A percentile compares a stretch with the other conserved stretches of the same genome.
Evolutionary conservation across 2,113 vertebrate species (phyloP).

Genomic region (Patagioenas fasciata): DNA sequence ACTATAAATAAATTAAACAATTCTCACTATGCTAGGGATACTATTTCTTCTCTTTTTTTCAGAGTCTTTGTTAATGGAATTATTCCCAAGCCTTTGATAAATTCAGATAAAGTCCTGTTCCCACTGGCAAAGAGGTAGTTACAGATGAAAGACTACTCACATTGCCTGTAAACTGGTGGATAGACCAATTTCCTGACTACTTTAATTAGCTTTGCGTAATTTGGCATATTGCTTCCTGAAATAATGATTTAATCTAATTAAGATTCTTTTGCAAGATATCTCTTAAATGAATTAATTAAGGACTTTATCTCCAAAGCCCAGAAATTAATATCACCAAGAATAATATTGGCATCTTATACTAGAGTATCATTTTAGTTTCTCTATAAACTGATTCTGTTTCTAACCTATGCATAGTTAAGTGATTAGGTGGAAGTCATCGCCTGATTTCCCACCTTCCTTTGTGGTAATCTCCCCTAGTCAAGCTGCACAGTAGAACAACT

Average conservation of each 20-base stretch:
- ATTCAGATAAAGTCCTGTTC: conserved; percentile 29
- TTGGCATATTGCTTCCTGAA: conserved; percentile 49
- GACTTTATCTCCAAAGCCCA: conserved; percentile 20
- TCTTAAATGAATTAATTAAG: conserved; percentile 53
- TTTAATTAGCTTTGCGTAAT: conserved; percentile 9
- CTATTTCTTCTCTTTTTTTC: background rate
- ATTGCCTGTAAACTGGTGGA: background rate
- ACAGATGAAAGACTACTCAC: conserved; percentile 26
- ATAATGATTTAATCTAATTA: conserved; percentile 62
- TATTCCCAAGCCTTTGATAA: background rate
- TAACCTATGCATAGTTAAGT: background rate
- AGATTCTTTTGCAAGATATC: conserved; percentile 4
- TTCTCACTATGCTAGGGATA: background rate
- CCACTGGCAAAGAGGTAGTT: conserved; percentile 15
- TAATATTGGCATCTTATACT: background rate
- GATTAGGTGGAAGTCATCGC: background rate
- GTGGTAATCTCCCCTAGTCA: background rate
- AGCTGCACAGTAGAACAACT: background rate
- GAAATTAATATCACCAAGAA: conserved; percentile 30
- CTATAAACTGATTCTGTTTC: background rate
- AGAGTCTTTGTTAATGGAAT: background rate
- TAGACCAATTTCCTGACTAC: conserved; percentile 8
- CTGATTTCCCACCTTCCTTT: background rate
- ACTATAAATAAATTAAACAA: background rate
- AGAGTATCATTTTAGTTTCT: background rate